Evolutionary conservation across 2,113 vertebrate species (phyloP).

Genomic region (Beaufortia kweichowensis): DNA sequence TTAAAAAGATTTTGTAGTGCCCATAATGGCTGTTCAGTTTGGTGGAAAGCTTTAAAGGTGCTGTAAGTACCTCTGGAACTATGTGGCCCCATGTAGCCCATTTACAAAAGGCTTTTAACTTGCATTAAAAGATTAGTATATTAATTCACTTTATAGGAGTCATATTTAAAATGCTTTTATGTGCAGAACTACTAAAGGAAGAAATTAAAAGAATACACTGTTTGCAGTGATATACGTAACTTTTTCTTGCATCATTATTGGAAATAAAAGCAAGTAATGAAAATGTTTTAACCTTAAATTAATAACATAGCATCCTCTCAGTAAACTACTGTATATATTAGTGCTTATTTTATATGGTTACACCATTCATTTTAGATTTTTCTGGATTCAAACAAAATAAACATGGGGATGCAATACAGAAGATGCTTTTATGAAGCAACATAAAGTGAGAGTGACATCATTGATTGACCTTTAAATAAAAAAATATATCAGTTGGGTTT

Average conservation of each 20-base stretch:
- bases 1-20: not conserved
- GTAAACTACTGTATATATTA: no score
- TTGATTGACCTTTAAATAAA: no score
- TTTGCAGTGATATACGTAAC: not conserved
- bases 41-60: not conserved
- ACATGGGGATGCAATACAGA: no score
- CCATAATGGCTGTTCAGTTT: constrained; percentile 1
- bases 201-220: not conserved
- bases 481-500: no score
- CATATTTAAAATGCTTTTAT: constrained; percentile 8
- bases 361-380: no score
- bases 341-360: no score
- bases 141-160: not conserved
- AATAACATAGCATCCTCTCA: no score
- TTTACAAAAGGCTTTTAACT: not conserved
- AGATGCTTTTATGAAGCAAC: no score
- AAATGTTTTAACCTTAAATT: no score
- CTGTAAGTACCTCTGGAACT: not conserved
- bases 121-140: constrained; percentile 3
- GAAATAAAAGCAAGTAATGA: not conserved
- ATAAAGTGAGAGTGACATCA: no score
- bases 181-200: constrained; percentile 1
- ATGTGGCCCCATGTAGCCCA: not conserved
- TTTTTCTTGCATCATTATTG: not conserved
- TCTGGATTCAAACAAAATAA: no score